A percentile compares a stretch with the other conserved stretches of the same genome.
Evolutionary conservation across 2,797 vertebrate genomes (phyloP).

Genomic region (Dendrocincla fuliginosa): DNA sequence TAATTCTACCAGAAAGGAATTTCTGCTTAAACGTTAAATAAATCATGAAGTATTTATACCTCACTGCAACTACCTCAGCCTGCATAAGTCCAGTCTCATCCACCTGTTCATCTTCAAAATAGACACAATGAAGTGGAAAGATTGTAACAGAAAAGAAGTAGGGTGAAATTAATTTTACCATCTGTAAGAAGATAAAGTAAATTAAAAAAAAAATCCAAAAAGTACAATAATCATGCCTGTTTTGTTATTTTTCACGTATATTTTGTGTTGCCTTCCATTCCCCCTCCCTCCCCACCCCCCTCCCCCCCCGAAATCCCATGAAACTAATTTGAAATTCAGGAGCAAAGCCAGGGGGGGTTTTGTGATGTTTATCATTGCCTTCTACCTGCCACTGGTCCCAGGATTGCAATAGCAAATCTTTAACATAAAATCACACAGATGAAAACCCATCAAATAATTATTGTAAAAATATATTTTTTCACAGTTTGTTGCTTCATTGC

Average conservation of each 20-base stretch:
- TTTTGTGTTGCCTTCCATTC: not conserved
- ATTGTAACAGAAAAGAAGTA: not conserved
- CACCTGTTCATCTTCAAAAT: not conserved
- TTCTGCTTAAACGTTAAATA: conserved; percentile 50
- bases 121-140: not conserved
- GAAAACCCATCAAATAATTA: not conserved
- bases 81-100: not conserved
- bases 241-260: not conserved
- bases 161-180: conserved; percentile 16
- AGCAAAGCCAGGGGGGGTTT: not conserved
- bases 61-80: not conserved
- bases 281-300: too few species aligned
- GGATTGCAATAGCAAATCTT: not conserved
- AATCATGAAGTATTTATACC: conserved; percentile 35
- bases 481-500: not conserved
- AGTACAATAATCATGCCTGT: not conserved
- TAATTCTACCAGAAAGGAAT: conserved; percentile 26
- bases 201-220: not conserved
- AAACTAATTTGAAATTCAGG: not conserved
- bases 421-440: not conserved
- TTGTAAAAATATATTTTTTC: not conserved
- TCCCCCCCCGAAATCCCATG: not conserved
- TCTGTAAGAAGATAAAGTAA: not conserved
- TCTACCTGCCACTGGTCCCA: not conserved
- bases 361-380: not conserved